Percentiles rank a stretch among this genome's conserved stretches.
phyloP scores from a whole-genome alignment of 2,797 vertebrate genomes.

The Cossypha heuglini region DNA sequence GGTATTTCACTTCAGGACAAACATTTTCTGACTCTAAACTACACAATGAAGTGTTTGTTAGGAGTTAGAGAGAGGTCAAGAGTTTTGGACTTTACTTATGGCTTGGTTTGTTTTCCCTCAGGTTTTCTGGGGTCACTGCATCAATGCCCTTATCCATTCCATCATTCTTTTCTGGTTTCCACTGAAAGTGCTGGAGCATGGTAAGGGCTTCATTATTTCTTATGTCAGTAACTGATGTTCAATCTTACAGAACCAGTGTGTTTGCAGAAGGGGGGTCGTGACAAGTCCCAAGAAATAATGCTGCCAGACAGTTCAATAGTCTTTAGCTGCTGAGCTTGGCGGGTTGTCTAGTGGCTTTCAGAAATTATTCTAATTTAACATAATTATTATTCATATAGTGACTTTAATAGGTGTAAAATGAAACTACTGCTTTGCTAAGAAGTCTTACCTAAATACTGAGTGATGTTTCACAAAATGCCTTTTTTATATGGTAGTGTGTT shows the following conservation, averaged over 20 bases:
- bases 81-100: constrained; percentile 73
- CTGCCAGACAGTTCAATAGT: neutral
- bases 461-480: neutral
- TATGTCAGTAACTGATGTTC: constrained; percentile 28
- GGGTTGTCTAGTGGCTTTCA: constrained; percentile 7
- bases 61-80: constrained; percentile 28
- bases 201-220: constrained; percentile 75
- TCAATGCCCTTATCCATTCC: constrained; percentile 98
- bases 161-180: constrained; percentile 99
- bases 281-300: constrained; percentile 27
- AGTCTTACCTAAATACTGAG: neutral
- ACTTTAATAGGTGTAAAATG: neutral
- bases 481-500: neutral
- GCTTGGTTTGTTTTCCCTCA: constrained; percentile 77
- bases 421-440: neutral
- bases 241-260: neutral
- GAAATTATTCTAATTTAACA: neutral
- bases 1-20: constrained; percentile 27
- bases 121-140: constrained; percentile 99
- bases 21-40: neutral
- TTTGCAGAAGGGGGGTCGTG: constrained; percentile 4
- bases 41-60: constrained; percentile 55
- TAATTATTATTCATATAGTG: neutral
- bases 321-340: constrained; percentile 19
- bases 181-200: constrained; percentile 93